These are phyloP conservation scores for pig (Sus scrofa) DNA, from an alignment of 2,113 vertebrate species.

Conservation along the genomic window T2T-Sscrofa CM000819.6:41350501-41351000, in stretches of 20 bases:
- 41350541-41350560: constrained; percentile 11
- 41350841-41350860: constrained; percentile 81
- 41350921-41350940: background rate
- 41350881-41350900: constrained; percentile 57
- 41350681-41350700: constrained; percentile 85
- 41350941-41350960: constrained; percentile 10
- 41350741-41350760: constrained; percentile 79
- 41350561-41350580: background rate
- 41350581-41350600: background rate
- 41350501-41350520: background rate
- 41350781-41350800: constrained; percentile 86
- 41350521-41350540: background rate
- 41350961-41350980: constrained; percentile 57
- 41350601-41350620: constrained; percentile 25
- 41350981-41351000: background rate
- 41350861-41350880: constrained; percentile 82
- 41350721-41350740: constrained; percentile 59
- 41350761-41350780: constrained; percentile 87
- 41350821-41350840: constrained; percentile 85
- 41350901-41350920: background rate
- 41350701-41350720: constrained; percentile 82
- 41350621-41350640: constrained; percentile 66
- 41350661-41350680: constrained; percentile 82
- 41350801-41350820: constrained; percentile 85
- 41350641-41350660: constrained; percentile 63